phyloP scores from a whole-genome alignment of 2,797 vertebrate genomes.

The Manis javanica region DNA sequence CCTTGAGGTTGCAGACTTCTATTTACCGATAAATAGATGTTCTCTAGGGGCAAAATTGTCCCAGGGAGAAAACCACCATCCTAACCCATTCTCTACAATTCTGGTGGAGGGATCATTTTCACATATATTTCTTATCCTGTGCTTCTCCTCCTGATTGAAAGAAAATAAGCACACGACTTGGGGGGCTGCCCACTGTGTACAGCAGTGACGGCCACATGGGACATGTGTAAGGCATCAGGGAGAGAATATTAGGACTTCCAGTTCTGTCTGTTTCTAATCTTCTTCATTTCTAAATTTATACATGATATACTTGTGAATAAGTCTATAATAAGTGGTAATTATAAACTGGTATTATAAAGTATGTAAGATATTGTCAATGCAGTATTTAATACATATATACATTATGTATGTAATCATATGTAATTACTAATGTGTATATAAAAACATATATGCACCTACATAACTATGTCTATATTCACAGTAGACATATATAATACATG shows the following conservation, averaged over 20 bases:
- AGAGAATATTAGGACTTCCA: neutral
- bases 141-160: neutral
- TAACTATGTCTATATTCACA: neutral
- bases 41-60: neutral
- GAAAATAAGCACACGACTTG: neutral
- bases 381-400: neutral
- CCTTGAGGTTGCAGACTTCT: neutral
- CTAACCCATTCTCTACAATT: neutral
- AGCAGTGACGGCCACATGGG: neutral
- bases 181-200: neutral
- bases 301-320: neutral
- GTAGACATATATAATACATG: neutral
- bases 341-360: conserved; percentile 13
- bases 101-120: neutral
- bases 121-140: neutral
- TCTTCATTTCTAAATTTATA: conserved; percentile 22
- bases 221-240: neutral
- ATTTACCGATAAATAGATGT: neutral
- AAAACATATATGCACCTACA: neutral
- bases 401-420: neutral
- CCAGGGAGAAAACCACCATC: neutral
- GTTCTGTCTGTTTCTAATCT: conserved; percentile 1
- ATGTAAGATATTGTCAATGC: neutral
- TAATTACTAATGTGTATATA: neutral
- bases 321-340: neutral